Conservation (phyloP, 2,797 vertebrate species). For the Ptychobarbus kaznakovi region DNA sequence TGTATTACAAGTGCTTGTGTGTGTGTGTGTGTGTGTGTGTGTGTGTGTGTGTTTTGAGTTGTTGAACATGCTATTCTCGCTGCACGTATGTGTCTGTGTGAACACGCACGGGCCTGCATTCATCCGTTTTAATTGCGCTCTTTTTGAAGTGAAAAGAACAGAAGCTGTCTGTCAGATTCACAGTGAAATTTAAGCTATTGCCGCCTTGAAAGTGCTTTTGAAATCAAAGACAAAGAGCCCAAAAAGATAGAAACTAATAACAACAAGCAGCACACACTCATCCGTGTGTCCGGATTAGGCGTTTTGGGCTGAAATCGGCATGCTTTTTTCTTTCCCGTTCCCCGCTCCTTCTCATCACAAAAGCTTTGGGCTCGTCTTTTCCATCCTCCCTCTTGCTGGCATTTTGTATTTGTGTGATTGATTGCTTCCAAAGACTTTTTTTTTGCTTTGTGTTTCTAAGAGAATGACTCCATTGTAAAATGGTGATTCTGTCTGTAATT, state of each 20-base stretch:
- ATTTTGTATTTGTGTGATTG: constrained; percentile 65
- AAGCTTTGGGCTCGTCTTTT: constrained; percentile 55
- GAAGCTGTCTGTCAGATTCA: constrained; percentile 57
- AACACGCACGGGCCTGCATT: constrained; percentile 34
- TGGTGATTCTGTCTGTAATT: constrained; percentile 55
- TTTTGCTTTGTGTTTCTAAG: constrained; percentile 63
- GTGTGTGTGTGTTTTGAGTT: constrained; percentile 12
- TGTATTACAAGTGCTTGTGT: constrained; percentile 25
- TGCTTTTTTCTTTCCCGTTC: constrained; percentile 44
- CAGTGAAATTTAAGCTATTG: constrained; percentile 67
- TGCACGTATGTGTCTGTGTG: constrained; percentile 39
- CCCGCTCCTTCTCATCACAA: constrained; percentile 57
- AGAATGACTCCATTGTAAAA: constrained; percentile 65
- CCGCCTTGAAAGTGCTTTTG: constrained; percentile 69
- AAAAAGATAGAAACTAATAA: constrained; percentile 65
- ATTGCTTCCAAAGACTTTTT: constrained; percentile 64
- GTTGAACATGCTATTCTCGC: constrained; percentile 24
- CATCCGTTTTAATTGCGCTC: constrained; percentile 63
- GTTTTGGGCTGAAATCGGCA: constrained; percentile 52
- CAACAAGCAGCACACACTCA: constrained; percentile 58
- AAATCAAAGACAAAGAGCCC: constrained; percentile 66
- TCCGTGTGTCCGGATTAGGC: constrained; percentile 60
- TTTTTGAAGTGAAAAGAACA: constrained; percentile 59
- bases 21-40: constrained; percentile 19
- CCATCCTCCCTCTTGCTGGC: constrained; percentile 51